These are phyloP conservation scores for Atlantisia rogersi DNA, from an alignment of 2,113 vertebrate genomes.

Conservation along the genomic window DNA sequence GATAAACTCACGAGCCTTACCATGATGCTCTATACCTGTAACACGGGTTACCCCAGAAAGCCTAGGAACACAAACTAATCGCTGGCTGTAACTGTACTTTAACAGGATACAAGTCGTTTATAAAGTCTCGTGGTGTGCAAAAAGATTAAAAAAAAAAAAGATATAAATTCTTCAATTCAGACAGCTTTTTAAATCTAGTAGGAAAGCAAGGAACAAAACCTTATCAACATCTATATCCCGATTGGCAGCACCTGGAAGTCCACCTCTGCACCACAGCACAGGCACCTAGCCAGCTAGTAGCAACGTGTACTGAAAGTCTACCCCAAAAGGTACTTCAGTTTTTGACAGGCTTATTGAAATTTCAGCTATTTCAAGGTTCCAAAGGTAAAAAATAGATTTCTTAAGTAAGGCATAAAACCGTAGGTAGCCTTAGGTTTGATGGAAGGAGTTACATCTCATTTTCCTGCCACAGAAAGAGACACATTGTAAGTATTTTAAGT, in stretches of 20 bases:
- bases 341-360: not conserved
- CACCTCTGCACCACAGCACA: not conserved
- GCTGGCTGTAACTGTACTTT: constrained; percentile 67
- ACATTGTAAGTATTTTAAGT: not conserved
- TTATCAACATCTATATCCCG: not conserved
- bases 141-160: not conserved
- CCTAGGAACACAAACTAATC: constrained; percentile 51
- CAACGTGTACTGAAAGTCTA: not conserved
- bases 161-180: not conserved
- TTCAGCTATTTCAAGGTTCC: not conserved
- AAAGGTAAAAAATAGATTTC: constrained; percentile 34
- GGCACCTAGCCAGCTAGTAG: not conserved
- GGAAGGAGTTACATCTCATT: not conserved
- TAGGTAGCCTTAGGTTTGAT: not conserved
- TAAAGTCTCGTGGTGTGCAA: constrained; percentile 75
- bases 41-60: constrained; percentile 22
- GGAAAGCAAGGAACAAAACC: constrained; percentile 3
- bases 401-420: not conserved
- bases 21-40: constrained; percentile 48
- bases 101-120: constrained; percentile 15
- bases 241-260: constrained; percentile 38
- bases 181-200: not conserved
- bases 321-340: not conserved
- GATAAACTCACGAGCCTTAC: constrained; percentile 65
- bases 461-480: not conserved